Base-by-base conservation (phyloP, 2,113 vertebrate genomes). In the Anhinga anhinga region DNA sequence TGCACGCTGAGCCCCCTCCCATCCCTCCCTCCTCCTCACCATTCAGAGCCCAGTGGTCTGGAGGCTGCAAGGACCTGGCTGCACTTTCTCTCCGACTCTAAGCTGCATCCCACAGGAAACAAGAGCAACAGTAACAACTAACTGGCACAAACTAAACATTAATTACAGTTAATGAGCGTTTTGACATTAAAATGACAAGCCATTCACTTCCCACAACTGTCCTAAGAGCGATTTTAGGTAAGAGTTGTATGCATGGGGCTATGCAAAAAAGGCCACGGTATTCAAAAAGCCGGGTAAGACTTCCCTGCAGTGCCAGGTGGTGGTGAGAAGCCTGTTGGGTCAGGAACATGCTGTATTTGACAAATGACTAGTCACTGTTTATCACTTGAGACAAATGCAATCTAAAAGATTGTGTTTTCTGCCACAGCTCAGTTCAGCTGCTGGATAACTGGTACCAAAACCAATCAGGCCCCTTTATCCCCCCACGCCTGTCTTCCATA, bases 391-490 rank as follows among this genome's bases (percentile, higher is more conserved):
- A 95, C 84, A 96, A 96, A 92, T 36, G 70, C 49, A 93, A 87
- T 85, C 77, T 78, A 55, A 52, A 90, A 95, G 84, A 82, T 47
- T 63, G 74, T 84, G 59, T 65, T 78, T 69, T 78, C 74, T 94
- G 93, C 74, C 92, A 70, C 87, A 66, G 83, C 59, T 94, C 85
- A 15, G 77, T 80, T 93, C 72, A 90, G 84, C 90, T 94, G 82
- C 40, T 80, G 96, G 79, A 11, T 90, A 92, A 90, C 70, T 32
- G 71, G 44, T 53, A 96, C 89, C 85, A 95, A 96, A 97, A 80
- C 62, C 86, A 77, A 91, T 93, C 80, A 91, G 62, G 65, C 13
- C 42, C 77, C 82, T 95, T 96, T 80, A 94, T 91, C 74, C 61
- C 74, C 58, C 62, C 44, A 65, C 32, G 76, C 34, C 53, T 78